These are phyloP conservation scores for Neosilurus hyrtlii DNA, from an alignment of 2,797 vertebrate species.

Conservation along the genomic window DNA sequence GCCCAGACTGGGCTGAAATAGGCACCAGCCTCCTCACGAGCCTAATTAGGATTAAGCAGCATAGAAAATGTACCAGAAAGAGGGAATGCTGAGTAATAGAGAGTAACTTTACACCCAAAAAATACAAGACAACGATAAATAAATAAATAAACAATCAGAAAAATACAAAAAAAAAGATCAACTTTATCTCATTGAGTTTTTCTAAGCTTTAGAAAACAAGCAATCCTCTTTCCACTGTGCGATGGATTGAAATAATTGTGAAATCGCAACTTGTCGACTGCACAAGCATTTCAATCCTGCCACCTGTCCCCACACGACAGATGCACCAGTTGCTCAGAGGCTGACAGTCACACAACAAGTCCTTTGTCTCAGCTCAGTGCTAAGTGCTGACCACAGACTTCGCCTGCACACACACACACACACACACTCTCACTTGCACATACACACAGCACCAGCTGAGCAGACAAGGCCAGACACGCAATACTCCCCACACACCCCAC, in stretches of 20 bases:
- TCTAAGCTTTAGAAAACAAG: background rate
- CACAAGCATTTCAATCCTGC: conserved; percentile 52
- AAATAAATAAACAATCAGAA: background rate
- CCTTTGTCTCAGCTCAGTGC: conserved; percentile 50
- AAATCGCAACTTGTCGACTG: conserved; percentile 32
- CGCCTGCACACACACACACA: conserved; percentile 7
- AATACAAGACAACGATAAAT: background rate
- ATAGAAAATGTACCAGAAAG: background rate
- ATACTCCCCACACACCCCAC: conserved; percentile 19
- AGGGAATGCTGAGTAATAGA: background rate
- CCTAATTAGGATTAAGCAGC: no score
- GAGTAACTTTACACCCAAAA: background rate
- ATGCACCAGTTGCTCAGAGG: conserved; percentile 64
- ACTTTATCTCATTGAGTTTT: background rate
- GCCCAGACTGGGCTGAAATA: no score
- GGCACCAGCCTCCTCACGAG: no score
- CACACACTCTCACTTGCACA: background rate
- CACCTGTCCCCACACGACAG: conserved; percentile 69
- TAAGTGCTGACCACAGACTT: conserved; percentile 51
- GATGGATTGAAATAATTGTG: conserved; percentile 27
- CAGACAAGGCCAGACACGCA: conserved; percentile 34
- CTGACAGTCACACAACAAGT: conserved; percentile 52
- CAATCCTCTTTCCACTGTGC: background rate
- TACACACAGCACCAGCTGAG: conserved; percentile 47
- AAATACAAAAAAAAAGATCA: background rate